phyloP scores from a whole-genome alignment of 2,797 vertebrate genomes.

The Etheostoma nigrum region DNA sequence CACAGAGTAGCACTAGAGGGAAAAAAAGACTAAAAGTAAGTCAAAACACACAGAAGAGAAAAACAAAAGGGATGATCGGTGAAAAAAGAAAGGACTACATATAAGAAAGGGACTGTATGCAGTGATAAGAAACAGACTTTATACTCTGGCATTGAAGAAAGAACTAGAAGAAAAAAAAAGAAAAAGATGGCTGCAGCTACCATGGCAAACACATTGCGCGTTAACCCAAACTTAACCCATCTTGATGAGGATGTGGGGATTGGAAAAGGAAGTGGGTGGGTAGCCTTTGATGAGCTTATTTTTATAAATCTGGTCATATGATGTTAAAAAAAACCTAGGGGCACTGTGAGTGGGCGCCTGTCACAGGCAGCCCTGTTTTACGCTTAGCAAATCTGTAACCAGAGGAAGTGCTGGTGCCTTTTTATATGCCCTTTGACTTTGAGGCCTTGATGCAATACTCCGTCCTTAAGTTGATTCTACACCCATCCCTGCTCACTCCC shows the following conservation, averaged over 20 bases:
- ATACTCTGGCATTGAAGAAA: slow-evolving; percentile 1
- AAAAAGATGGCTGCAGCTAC: slow-evolving; percentile 20
- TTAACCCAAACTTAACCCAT: slow-evolving; percentile 49
- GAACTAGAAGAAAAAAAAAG: slow-evolving; percentile 1
- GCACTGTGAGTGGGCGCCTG: slow-evolving; percentile 18
- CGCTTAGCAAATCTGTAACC: neutral
- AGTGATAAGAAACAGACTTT: slow-evolving; percentile 8
- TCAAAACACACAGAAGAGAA: slow-evolving; percentile 13
- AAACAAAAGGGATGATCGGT: slow-evolving; percentile 9
- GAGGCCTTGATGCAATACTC: neutral
- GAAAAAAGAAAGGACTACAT: neutral
- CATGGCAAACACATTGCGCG: slow-evolving; percentile 42
- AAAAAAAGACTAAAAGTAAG: neutral
- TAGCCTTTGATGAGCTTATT: slow-evolving; percentile 62
- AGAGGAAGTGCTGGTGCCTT: neutral
- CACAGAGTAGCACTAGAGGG: slow-evolving; percentile 28
- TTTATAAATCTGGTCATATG: slow-evolving; percentile 57
- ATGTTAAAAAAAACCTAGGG: slow-evolving; percentile 21
- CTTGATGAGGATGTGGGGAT: slow-evolving; percentile 46
- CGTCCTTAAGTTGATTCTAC: neutral
- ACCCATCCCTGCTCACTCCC: neutral
- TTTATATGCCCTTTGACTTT: slow-evolving; percentile 39
- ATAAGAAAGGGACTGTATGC: slow-evolving; percentile 4
- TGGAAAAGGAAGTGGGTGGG: slow-evolving; percentile 31
- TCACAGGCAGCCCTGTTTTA: slow-evolving; percentile 17